Evolutionary conservation across 2,113 vertebrate genomes (phyloP).

Genomic region (Strigops habroptila): DNA sequence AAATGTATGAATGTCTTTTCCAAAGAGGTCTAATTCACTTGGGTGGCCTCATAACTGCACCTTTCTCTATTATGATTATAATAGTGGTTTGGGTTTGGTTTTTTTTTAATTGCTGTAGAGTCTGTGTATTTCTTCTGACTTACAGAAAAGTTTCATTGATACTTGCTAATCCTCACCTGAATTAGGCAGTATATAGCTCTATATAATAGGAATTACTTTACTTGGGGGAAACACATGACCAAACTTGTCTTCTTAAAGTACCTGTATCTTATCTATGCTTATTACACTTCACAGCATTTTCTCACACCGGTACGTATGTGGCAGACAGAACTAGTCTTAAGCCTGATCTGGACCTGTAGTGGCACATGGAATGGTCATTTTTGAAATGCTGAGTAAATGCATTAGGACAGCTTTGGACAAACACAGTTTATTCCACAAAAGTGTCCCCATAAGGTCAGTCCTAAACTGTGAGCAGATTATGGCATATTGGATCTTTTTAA

Average conservation of each 20-base stretch:
- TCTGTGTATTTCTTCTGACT: background rate
- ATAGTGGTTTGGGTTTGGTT: fast-evolving
- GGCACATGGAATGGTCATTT: background rate
- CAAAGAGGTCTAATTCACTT: background rate
- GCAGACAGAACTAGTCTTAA: background rate
- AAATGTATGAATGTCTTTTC: background rate
- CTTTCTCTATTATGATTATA: background rate
- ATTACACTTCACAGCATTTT: background rate
- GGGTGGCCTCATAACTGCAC: background rate
- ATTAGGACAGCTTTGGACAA: background rate
- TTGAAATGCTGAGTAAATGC: background rate
- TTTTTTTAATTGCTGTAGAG: background rate
- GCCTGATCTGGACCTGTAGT: background rate
- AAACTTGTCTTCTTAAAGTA: background rate
- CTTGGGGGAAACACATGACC: background rate
- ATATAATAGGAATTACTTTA: background rate
- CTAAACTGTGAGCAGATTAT: background rate
- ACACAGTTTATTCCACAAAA: background rate
- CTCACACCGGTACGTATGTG: background rate
- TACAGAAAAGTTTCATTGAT: background rate
- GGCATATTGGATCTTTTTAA: background rate
- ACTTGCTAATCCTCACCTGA: background rate
- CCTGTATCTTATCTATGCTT: background rate
- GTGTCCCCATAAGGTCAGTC: background rate
- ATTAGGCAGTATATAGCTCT: background rate